Percentiles rank a stretch among this genome's conserved stretches.
Conservation (phyloP, 2,888 invertebrate species). For the Orthosia gothica region DNA sequence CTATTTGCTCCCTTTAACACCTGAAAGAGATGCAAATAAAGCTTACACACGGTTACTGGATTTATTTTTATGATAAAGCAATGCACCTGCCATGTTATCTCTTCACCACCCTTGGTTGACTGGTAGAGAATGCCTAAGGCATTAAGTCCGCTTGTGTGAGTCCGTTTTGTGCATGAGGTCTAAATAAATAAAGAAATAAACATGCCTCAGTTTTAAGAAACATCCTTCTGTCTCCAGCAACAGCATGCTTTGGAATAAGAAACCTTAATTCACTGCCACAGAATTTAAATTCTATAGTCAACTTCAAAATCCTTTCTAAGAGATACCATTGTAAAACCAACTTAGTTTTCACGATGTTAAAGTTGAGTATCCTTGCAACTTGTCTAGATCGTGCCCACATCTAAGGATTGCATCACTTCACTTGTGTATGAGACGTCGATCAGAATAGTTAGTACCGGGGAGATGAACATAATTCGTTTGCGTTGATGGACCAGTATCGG, state of each 20-base stretch:
- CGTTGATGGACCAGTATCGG: background rate
- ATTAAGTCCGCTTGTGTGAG: too few relatives aligned
- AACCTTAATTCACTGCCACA: background rate
- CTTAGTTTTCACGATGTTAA: background rate
- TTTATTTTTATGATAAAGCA: too few relatives aligned
- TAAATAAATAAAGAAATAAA: too few relatives aligned
- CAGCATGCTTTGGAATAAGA: background rate
- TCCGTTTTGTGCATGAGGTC: too few relatives aligned
- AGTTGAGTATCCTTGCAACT: background rate
- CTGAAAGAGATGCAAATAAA: conserved; percentile 16
- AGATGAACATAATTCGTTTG: conserved; percentile 10
- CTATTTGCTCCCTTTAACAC: background rate
- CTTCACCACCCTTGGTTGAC: too few relatives aligned
- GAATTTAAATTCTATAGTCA: background rate
- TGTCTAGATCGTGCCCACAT: background rate
- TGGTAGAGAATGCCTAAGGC: too few relatives aligned
- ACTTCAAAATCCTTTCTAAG: background rate
- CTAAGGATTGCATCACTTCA: conserved; percentile 2
- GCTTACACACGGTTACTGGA: too few relatives aligned
- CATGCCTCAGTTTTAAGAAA: background rate
- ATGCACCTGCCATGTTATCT: too few relatives aligned
- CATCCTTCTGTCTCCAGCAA: background rate
- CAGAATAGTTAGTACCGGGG: conserved; percentile 5
- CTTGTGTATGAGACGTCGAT: conserved; percentile 2
- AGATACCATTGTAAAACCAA: background rate